Conservation (phyloP, 2,797 vertebrate species). For the Betta splendens region DNA sequence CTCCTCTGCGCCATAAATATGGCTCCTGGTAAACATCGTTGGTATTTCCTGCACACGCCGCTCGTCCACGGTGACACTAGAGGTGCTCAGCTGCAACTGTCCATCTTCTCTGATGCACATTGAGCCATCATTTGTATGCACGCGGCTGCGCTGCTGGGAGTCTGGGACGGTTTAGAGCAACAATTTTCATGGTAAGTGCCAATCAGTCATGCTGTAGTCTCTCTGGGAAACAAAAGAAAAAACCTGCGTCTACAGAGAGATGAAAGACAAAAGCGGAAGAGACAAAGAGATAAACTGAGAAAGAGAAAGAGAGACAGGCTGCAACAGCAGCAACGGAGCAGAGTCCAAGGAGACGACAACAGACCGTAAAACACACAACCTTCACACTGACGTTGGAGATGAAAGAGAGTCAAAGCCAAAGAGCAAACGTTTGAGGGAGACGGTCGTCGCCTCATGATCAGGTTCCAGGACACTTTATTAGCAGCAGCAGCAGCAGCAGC, state of each 20-base stretch:
- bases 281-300: slow-evolving; percentile 14
- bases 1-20: slow-evolving; percentile 17
- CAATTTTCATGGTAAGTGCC: slow-evolving; percentile 64
- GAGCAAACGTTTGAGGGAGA: too few relatives aligned
- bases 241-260: slow-evolving; percentile 11
- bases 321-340: not conserved
- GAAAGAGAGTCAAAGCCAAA: too few relatives aligned
- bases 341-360: not conserved
- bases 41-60: slow-evolving; percentile 16
- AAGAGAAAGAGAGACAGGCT: not conserved
- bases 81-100: slow-evolving; percentile 38
- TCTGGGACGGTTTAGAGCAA: slow-evolving; percentile 62
- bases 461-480: too few relatives aligned
- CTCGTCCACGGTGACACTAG: slow-evolving; percentile 18
- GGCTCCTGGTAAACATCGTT: slow-evolving; percentile 26
- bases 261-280: slow-evolving; percentile 16
- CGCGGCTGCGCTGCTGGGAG: slow-evolving; percentile 20
- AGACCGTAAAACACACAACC: not conserved
- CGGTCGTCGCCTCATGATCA: too few relatives aligned
- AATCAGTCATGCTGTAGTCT: slow-evolving; percentile 58
- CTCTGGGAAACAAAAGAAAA: slow-evolving; percentile 24
- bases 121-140: slow-evolving; percentile 47
- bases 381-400: slow-evolving; percentile 7
- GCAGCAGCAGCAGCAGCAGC: too few relatives aligned
- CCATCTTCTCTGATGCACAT: slow-evolving; percentile 33